Base-by-base conservation (phyloP, 2,888 invertebrate genomes). In the Artemia sp. region DNA sequence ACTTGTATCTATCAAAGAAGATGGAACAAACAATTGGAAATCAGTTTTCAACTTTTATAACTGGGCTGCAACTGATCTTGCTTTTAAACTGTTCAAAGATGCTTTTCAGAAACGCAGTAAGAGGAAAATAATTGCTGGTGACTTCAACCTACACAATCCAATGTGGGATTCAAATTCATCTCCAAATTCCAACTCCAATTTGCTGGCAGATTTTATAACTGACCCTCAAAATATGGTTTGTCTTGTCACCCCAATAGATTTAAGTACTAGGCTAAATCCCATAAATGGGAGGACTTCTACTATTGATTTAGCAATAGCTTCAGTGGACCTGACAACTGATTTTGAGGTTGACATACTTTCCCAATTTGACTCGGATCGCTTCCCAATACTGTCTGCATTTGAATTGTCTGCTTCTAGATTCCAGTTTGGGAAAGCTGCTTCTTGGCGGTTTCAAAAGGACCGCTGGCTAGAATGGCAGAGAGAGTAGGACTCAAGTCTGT, bases 141-240 rank as follows among this genome's bases (percentile, higher is more conserved):
- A 53, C 58, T 53, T 53, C 58, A 53, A 53, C 14, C 58, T 53
- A n/a, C 58, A 53, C 58, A 53, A 53, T 14, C 58, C 58, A 53
- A 53, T 53, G 7, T 53, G 58, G 58, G 58, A 53, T 14, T 53
- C 58, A 14, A 14, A 14, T n/a, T 53, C 58, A 2, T n/a, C 7
- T 14, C 14, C 58, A n/a, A 53, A 53, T 14, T 12, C 5, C 58
- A 53, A 7, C 12, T 53, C 58, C 12, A 53, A 53, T 14, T 14
- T 53, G 58, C 58, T 53, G 12, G 58, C 58, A 53, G 7, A 53
- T 14, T 53, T n/a, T 14, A 53, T 53, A 53, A 53, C 58, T 53
- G 58, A 53, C 58, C 58, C 58, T 14, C 58, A 53, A 9, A 58
- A 8, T 9, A 8, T n/a, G 8, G 9, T 58, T n/a, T 53, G 58